Evolutionary conservation across 2,888 invertebrate species (phyloP), one percentile per base, ranked within the genome.

Genomic region (Helobdella robusta): DNA sequence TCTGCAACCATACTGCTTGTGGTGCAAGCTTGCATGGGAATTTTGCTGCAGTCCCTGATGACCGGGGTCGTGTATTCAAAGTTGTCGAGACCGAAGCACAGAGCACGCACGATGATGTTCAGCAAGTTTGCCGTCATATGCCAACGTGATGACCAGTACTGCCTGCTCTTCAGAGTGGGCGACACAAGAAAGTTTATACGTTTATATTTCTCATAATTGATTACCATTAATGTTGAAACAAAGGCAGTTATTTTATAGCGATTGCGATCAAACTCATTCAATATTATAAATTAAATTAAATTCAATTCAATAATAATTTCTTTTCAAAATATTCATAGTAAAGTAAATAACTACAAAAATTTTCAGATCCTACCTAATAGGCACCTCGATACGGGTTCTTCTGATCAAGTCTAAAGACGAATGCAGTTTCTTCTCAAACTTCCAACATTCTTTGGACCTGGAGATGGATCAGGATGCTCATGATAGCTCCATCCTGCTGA

Each of bases 401-500:
- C 68, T 70, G 44, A 59, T 44, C n/a, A 68, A 46, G 54, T 32
- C 44, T 18, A n/a, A 35, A 20, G 54, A 91, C 0, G 95, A 95
- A 79, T 94, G 94, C 34, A 95, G 97, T 79, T 83, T 89, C 65
- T 81, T 95, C 74, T 92, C 93, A 5, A 91, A 93, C 79, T 91
- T 89, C 81, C 93, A 94, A 80, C 89, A 91, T 77, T 67, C 68
- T 5, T 50, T 70, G n/a, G 63, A 68, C 15, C 63, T 71, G n/a
- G 66, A 68, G 20, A 62, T 40, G 0, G 56, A 44, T 32, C 25
- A 35, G n/a, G 34, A 50, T 6, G 6, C 48, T 18, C 93, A 93
- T 81, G 82, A 94, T 76, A 87, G 87, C 8, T 89, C 91, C 48
- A 92, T 97, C 70, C 92, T 97, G 84, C 91, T 97, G 79, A 93